phyloP scores from a whole-genome alignment of 2,113 vertebrate species.

The Pavo muticus region DNA sequence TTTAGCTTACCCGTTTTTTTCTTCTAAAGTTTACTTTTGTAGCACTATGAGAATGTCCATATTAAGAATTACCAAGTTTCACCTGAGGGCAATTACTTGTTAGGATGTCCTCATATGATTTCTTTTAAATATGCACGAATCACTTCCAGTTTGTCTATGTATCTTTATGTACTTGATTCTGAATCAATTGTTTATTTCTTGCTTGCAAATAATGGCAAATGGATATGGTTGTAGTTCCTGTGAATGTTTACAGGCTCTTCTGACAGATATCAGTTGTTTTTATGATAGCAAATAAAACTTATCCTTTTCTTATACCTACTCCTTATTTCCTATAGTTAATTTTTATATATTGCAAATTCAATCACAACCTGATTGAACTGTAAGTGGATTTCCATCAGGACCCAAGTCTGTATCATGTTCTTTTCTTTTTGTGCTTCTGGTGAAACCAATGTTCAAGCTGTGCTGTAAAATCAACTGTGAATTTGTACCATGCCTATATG shows the following conservation, averaged over 20 bases:
- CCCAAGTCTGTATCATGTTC: fast-evolving
- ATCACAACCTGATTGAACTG: fast-evolving
- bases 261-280: neutral
- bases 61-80: fast-evolving
- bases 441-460: neutral
- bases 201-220: neutral
- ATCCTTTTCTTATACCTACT: neutral
- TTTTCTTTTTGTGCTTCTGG: neutral
- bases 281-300: neutral
- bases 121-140: neutral
- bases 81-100: neutral
- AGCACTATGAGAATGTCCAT: fast-evolving
- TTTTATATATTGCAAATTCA: neutral
- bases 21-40: neutral
- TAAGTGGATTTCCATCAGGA: neutral
- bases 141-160: no score
- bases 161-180: fast-evolving
- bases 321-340: fast-evolving
- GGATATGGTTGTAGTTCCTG: neutral
- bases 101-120: neutral
- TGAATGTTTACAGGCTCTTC: neutral
- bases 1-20: neutral
- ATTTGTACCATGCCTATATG: fast-evolving
- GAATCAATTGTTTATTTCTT: neutral
- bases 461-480: neutral